Evolutionary conservation across 2,113 vertebrate genomes (phyloP).

Genomic region (Sylvia atricapilla): DNA sequence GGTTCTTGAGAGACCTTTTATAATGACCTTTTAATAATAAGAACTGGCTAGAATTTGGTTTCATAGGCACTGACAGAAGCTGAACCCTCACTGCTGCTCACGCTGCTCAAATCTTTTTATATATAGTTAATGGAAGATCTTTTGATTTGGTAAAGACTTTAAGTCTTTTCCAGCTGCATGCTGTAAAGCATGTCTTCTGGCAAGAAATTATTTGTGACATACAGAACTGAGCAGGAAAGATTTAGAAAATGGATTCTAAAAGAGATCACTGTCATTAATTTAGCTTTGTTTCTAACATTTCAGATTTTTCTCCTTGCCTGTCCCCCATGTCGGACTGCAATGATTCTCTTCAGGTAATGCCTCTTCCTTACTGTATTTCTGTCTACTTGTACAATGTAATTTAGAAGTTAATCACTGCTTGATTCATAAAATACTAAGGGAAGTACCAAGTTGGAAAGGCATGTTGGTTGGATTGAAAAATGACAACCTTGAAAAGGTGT

Average conservation of each 20-base stretch:
- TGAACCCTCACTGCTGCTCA: not conserved
- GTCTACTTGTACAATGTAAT: not conserved
- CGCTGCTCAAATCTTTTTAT: not conserved
- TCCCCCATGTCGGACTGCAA: constrained; percentile 86
- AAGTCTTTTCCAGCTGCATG: not conserved
- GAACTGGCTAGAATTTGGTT: not conserved
- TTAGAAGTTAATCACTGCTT: not conserved
- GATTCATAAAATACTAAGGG: not conserved
- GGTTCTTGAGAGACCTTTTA: not conserved
- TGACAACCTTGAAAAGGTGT: not conserved
- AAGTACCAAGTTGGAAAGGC: not conserved
- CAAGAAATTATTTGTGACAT: not conserved
- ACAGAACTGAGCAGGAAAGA: not conserved
- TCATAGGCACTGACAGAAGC: not conserved
- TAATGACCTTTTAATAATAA: not conserved
- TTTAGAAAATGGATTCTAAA: not conserved
- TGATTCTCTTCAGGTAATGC: constrained; percentile 90
- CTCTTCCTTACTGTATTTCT: not conserved
- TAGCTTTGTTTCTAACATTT: constrained; percentile 47
- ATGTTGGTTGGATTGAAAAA: not conserved
- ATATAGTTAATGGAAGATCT: not conserved
- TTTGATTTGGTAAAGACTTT: not conserved
- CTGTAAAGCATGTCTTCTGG: not conserved
- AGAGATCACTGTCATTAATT: not conserved
- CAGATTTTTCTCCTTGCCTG: constrained; percentile 98